Conservation (phyloP, 2,113 vertebrate genomes). For the Anguilla rostrata region DNA sequence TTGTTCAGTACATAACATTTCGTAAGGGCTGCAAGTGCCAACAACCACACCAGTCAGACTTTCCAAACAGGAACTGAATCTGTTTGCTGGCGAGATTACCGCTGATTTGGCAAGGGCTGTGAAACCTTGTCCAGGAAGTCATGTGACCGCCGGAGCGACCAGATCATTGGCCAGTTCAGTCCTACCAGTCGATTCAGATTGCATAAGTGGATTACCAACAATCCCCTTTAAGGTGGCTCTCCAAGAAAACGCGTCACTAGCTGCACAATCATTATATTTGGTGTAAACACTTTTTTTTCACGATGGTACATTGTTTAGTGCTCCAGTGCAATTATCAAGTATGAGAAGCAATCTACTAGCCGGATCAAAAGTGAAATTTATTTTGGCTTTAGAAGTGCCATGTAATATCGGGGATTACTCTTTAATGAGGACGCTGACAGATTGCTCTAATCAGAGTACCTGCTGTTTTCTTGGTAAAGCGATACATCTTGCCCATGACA, state of each 20-base stretch:
- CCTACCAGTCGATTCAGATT: neutral
- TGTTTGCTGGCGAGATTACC: neutral
- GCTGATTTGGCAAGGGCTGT: neutral
- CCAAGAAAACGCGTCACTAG: neutral
- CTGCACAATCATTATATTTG: neutral
- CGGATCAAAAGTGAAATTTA: no score
- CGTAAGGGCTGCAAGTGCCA: neutral
- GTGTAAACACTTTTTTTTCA: no score
- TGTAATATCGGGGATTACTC: no score
- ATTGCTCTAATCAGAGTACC: no score
- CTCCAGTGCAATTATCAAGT: no score
- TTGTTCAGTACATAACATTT: neutral
- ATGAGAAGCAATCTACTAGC: no score
- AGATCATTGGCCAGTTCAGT: neutral
- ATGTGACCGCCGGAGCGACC: neutral
- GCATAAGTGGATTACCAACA: neutral
- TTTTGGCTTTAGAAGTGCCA: no score
- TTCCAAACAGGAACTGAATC: neutral
- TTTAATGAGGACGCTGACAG: no score
- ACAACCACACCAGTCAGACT: neutral
- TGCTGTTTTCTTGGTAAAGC: no score
- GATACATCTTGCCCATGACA: no score
- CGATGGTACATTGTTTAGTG: no score
- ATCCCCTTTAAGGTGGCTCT: neutral
- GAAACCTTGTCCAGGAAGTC: neutral